phyloP scores from a whole-genome alignment of 92 coral and sea anemone genomes.

The Actinostola sp. region DNA sequence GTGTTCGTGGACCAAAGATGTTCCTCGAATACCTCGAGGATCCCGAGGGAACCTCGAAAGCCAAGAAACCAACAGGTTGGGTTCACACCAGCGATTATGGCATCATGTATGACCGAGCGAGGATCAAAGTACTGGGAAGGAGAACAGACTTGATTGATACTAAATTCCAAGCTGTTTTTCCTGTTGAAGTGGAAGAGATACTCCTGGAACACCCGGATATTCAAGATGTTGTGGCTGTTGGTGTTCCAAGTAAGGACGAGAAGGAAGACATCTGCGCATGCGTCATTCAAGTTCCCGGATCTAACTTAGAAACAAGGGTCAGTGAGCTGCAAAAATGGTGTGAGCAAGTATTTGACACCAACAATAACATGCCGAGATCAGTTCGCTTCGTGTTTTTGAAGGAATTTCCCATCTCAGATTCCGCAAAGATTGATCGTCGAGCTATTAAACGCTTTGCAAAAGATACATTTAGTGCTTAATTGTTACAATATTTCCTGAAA shows the following conservation, averaged over 20 bases:
- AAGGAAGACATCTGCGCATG: slow-evolving; percentile 41
- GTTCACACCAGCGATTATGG: slow-evolving; percentile 46
- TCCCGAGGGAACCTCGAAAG: slow-evolving; percentile 11
- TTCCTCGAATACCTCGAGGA: slow-evolving; percentile 42
- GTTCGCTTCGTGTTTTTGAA: slow-evolving; percentile 8
- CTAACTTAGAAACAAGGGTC: slow-evolving; percentile 26
- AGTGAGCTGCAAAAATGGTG: slow-evolving; percentile 32
- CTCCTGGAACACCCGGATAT: slow-evolving; percentile 28
- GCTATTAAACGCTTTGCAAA: slow-evolving; percentile 5
- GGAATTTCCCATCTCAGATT: slow-evolving; percentile 22
- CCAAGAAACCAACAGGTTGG: slow-evolving; percentile 31
- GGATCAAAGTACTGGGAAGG: slow-evolving; percentile 40
- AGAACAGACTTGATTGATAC: slow-evolving; percentile 22
- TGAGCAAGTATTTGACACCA: slow-evolving; percentile 6
- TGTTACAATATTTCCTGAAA: background rate
- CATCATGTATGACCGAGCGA: slow-evolving; percentile 37
- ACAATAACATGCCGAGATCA: slow-evolving; percentile 4
- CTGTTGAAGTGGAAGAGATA: slow-evolving; percentile 35
- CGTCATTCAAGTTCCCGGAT: slow-evolving; percentile 44
- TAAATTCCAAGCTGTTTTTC: slow-evolving; percentile 13
- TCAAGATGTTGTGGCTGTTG: slow-evolving; percentile 32
- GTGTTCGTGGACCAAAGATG: slow-evolving; percentile 35
- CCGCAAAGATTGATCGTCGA: slow-evolving; percentile 25
- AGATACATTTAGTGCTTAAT: background rate
- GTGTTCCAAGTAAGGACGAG: slow-evolving; percentile 18